Base-by-base conservation (phyloP, 2,113 vertebrate genomes). In the Alligator sinensis region DNA sequence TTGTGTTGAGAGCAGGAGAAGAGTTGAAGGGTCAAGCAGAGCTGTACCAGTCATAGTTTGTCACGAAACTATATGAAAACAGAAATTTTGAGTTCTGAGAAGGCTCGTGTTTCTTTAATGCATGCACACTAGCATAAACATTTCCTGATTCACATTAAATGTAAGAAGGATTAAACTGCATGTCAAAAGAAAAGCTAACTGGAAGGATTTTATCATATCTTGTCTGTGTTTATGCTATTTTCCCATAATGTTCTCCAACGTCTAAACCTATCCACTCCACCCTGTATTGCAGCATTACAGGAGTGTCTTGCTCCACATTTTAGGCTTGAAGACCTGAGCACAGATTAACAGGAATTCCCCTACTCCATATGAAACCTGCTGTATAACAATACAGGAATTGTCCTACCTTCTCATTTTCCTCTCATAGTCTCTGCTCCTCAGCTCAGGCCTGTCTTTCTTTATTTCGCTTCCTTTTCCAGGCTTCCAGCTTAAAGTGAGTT, bases 391-490 rank as follows among this genome's bases (percentile, higher is more conserved):
- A 28, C 18, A 81, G 72, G 74, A 93, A 89, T 75, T 34, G 9
- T 2, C 1, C 70, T 1, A 66, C 25, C 74, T 81, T 64, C 22
- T 87, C 16, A 2, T 38, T 87, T 59, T 47, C 15, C 55, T 77
- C 70, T 62, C 82, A 28, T 77, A 14, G 30, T 61, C 3, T 72
- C 63, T 75, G 70, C 59, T 58, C 3, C 68, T 38, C 38, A 2
- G 11, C 28, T 80, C 70, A 88, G 22, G 25, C n/a, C 72, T 59
- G n/a, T 64, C 66, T 60, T 64, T 84, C 11, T 78, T 92, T 75
- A 27, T 93, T 90, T 78, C 79, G 79, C 22, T 92, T 38, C 19
- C 72, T 18, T 78, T 77, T n/a, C 60, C 75, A 66, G 87, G 17
- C 86, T 9, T 72, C 60, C 76, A 34, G 2, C 63, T 90, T 75